Evolutionary conservation across 2,888 invertebrate species (phyloP), one percentile per base, ranked within the genome.

Genomic region (Aelia acuminata): DNA sequence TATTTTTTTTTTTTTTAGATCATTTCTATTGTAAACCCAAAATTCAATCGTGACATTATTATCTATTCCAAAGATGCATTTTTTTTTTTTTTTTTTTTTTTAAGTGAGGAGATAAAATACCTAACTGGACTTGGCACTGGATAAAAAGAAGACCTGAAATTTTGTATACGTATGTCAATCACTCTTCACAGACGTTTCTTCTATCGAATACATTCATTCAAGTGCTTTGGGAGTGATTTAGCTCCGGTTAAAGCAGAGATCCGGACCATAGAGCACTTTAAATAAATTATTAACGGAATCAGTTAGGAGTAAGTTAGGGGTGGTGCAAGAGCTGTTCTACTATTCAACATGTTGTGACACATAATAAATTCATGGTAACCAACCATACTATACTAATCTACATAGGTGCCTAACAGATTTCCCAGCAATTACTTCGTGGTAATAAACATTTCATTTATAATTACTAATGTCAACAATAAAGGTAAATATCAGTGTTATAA

Each of bases 241-340:
- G 13, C 63, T 1, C 15, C 31, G 63, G 31, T 31, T 63, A 31
- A 63, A 35, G 63, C 63, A 18, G 15, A 31, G 63, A 63, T 63
- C 26, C 20, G 18, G 31, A 63, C 31, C 63, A 63, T 63, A 31
- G 31, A 63, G 63, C 31, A 63, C 63, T 63, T 63, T 63, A 63
- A 63, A 63, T 63, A 63, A 63, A 63, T 22, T 63, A 63, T 63
- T 63, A 63, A 63, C 31, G 18, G 63, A 63, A 63, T 63, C 15
- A 31, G 63, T 63, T 63, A 63, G 63, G 5, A 63, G 31, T 31
- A 63, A 63, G 63, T 63, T 63, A 63, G 4, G 4, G 10, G 1
- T 7, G 63, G 63, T 63, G 63, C 63, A 63, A 31, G 63, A 26
- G 31, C 63, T 31, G 3, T 63, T 63, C 63, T 5, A 63, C 18